Evolutionary conservation across 2,797 vertebrate genomes (phyloP), one percentile per base, ranked within the genome.

Genomic region (Sebastes alutus): DNA sequence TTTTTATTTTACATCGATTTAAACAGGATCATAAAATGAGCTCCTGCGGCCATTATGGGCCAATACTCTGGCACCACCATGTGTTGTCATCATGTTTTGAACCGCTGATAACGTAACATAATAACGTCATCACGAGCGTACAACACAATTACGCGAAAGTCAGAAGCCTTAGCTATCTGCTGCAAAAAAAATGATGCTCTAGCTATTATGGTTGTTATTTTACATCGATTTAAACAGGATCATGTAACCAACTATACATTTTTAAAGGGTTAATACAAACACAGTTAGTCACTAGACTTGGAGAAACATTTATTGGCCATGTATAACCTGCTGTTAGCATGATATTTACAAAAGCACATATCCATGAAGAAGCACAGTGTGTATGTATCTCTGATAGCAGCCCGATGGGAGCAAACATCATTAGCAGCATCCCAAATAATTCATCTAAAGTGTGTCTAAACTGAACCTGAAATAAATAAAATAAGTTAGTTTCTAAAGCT

Each of bases 51-150:
- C 42, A 46, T 7, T 46, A 46, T 16, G 42, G 42, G 16, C 42
- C 42, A 46, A 46, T 3, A 46, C 6, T 46, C 42, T 46, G 16
- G 42, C 42, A 18, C 42, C 42, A 46, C 42, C 42, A 46, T 18
- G 42, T 46, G 42, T 46, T 18, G 42, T 46, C 16, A 46, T 18
- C 42, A 46, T 3, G 42, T 46, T 46, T 42, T 42, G 38, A 0
- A 42, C 13, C 0, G 14, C 38, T 1, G 1, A 42, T 42, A 42
- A 42, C 38, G 13, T 42, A 42, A 6, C 6, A 0, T 42, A 42
- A 42, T 42, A 42, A 42, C 13, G 0, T 42, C 38, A 42, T 16
- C 14, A 0, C 1, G 14, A 42, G 0, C 38, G 5, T 46, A 18
- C 7, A 46, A 18, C 42, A 18, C 0, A 18, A 46, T 46, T 0